Evolutionary conservation across 2,888 invertebrate genomes (phyloP).

Genomic region (Lamellibrachia columna): DNA sequence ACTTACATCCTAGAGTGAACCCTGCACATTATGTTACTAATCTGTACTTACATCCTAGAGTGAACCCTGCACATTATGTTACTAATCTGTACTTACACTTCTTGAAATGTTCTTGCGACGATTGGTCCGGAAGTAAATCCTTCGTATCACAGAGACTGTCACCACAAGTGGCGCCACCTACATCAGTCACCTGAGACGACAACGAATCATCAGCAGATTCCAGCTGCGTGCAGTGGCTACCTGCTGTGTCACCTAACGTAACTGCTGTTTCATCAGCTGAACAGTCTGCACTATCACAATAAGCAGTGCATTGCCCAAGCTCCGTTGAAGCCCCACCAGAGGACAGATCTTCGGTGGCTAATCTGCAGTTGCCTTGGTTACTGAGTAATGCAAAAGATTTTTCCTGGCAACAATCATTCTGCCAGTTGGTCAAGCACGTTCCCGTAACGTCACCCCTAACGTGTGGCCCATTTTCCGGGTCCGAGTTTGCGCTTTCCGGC

Average conservation of each 20-base stretch:
- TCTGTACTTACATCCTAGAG: too few species aligned
- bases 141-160: background rate
- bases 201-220: background rate
- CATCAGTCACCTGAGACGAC: background rate
- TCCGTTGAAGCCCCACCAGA: background rate
- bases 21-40: too few species aligned
- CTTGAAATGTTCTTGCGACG: background rate
- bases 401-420: background rate
- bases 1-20: too few species aligned
- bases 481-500: background rate
- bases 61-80: too few species aligned
- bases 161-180: background rate
- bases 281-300: background rate
- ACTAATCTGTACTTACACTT: background rate
- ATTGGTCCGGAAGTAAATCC: background rate
- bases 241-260: background rate
- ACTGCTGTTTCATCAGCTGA: background rate
- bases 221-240: background rate
- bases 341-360: background rate
- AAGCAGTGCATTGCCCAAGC: background rate
- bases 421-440: background rate
- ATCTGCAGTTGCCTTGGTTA: background rate
- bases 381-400: background rate
- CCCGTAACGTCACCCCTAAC: background rate
- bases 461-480: background rate